Conservation (phyloP, 23 tunicate species). For the Halocynthia roretzi region DNA sequence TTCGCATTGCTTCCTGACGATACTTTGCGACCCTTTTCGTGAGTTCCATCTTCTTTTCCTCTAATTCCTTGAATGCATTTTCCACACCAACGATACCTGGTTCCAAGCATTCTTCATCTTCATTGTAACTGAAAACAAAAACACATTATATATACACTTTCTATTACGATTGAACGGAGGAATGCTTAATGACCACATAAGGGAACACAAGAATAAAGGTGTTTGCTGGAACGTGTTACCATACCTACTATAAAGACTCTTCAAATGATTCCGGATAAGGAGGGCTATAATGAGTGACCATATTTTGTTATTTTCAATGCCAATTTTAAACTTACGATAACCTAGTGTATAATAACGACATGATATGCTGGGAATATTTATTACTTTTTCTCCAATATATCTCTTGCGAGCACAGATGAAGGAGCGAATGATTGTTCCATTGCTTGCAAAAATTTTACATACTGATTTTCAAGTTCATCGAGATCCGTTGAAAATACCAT, state of each 20-base stretch:
- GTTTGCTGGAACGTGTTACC: too few relatives aligned
- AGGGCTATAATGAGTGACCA: too few relatives aligned
- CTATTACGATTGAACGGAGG: too few relatives aligned
- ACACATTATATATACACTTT: too few relatives aligned
- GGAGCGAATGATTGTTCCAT: conserved; percentile 40
- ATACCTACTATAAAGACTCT: too few relatives aligned
- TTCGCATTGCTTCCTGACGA: conserved; percentile 35
- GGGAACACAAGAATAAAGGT: too few relatives aligned
- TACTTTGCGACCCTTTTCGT: conserved; percentile 11
- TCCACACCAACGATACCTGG: conserved; percentile 49
- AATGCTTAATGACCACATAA: too few relatives aligned
- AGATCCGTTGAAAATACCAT: conserved; percentile 67
- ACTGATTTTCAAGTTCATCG: conserved; percentile 53
- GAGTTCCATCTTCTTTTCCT: conserved; percentile 16
- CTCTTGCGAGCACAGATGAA: conserved; percentile 28
- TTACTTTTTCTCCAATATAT: conserved; percentile 41
- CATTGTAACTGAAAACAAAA: neutral
- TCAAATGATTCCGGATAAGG: too few relatives aligned
- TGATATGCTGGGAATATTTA: too few relatives aligned
- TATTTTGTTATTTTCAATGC: too few relatives aligned
- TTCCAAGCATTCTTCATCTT: neutral
- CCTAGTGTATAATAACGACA: too few relatives aligned
- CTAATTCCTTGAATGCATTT: conserved; percentile 6
- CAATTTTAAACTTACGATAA: too few relatives aligned
- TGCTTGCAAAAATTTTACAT: conserved; percentile 19